phyloP scores from a whole-genome alignment of 2,888 invertebrate species.

The Mactromeris polynyma region DNA sequence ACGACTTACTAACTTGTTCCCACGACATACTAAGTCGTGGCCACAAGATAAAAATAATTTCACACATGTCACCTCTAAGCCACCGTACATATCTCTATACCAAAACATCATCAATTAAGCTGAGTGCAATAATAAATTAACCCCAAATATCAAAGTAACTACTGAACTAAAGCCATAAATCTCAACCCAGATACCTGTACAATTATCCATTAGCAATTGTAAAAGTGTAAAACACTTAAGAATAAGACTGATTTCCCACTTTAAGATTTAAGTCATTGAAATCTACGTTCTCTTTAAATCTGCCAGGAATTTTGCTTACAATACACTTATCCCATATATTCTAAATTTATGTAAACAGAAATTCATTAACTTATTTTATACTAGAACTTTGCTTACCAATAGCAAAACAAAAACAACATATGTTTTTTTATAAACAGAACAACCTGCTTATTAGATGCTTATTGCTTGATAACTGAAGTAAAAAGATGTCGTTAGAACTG shows the following conservation, averaged over 20 bases:
- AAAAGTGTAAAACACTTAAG: not conserved
- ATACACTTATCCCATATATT: not conserved
- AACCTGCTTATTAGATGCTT: no score
- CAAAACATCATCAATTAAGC: not conserved
- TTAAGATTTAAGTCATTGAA: not conserved
- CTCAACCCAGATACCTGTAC: not conserved
- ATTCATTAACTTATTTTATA: conserved; percentile 2
- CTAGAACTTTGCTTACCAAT: not conserved
- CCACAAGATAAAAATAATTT: no score
- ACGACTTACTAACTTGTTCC: no score
- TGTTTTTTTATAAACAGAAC: no score
- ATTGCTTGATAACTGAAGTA: no score
- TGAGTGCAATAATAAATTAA: not conserved
- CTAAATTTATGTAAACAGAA: not conserved
- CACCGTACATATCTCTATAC: not conserved
- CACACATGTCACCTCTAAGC: no score
- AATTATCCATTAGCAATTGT: not conserved
- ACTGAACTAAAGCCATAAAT: not conserved
- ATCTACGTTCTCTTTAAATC: not conserved
- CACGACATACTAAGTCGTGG: no score
- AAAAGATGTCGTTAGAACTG: no score
- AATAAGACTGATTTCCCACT: not conserved
- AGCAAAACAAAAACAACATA: no score
- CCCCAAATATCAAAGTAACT: not conserved
- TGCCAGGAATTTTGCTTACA: not conserved